Base-by-base conservation (phyloP, 2,888 invertebrate species). In the Orchestes rusci region DNA sequence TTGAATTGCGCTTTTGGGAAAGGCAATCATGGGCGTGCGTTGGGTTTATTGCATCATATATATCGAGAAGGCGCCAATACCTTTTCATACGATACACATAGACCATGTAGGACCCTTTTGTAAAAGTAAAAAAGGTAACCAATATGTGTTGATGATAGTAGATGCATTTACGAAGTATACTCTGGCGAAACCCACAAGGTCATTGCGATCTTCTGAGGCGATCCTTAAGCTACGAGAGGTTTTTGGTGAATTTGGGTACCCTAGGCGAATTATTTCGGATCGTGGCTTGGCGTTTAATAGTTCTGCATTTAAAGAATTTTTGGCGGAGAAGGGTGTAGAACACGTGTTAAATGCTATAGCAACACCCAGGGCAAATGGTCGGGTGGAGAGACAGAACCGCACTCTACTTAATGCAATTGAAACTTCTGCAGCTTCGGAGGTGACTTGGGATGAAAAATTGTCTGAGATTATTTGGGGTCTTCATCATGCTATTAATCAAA, bases 1-100 rank as follows among this genome's bases (percentile, higher is more conserved):
- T 16, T 63, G 2, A 32, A 56, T 10, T 63, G 61, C 37, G 59
- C 59, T 1, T 62, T 58, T 45, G 56, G 55, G 0, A 62, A 61
- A 41, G 58, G 59, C 0, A 43, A 40, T 3, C 34, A 49, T 56
- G 43, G 61, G 0, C 3, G 32, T 4, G 33, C 35, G 20, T 36
- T 17, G 15, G 43, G 40, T 2, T 8, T 33, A n/a, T 32, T 37
- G 13, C 44, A 48, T 30, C 41, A 40, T 15, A 41, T 34, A 40
- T 15, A 41, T 34, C n/a, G 39, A 39, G 13, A 38, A 43, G 29
- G 28, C 20, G 29, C 8, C 39, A 3, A 35, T 34, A 10, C 38
- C 43, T 10, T 42, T 42, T 19, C 23, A 45, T 18, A 46, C 37
- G 13, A 27, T 35, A 28, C 48, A 52, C 37, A 19, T 51, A 13